Evolutionary conservation across 2,888 invertebrate species (phyloP), one percentile per base, ranked within the genome.

Genomic region (Lasioglossum oenotherae): DNA sequence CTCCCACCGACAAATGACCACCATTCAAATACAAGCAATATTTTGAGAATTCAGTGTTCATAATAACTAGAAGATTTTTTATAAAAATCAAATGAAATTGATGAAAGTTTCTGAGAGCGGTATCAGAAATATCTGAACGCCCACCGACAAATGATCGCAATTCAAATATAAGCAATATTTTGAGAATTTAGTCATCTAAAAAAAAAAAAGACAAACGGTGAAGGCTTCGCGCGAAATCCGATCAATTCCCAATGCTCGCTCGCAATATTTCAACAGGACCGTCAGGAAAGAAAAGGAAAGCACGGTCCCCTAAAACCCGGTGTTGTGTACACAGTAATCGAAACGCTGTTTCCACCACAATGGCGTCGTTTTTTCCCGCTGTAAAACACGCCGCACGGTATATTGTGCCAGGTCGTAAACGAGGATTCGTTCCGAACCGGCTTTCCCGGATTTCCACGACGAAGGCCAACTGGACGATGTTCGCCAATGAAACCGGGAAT

Each of bases 401-500:
- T 19, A 60, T 84, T 77, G 57, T 74, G 6, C 1, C 16, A 1
- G 57, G 57, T 74, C 38, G n/a, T 38, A 64, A 84, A 67, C 57
- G 76, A 76, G 81, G 74, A 84, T 82, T 86, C 49, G 80, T 80
- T 44, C 41, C 44, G 73, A 57, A 44, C 23, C 41, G 41, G 67
- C 35, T 78, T 83, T 82, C 35, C 64, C 31, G 27, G 35, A 53
- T 64, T 73, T 53, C 19, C 41, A 49, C 53, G 60, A 64, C 64
- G n/a, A 27, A 67, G 67, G n/a, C 76, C 84, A 74, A 86, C 73
- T 78, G 78, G 83, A 86, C 87, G 85, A 8, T 85, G 87, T 87
- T 78, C 80, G 72, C 80, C 79, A 60, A 78, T 67, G 79, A 87
- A 87, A 87, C 60, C 27, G 10, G 31, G 76, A 73, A 64, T 73